Conservation (phyloP, 1,140 invertebrate species). For the Solenopsis fugax region DNA sequence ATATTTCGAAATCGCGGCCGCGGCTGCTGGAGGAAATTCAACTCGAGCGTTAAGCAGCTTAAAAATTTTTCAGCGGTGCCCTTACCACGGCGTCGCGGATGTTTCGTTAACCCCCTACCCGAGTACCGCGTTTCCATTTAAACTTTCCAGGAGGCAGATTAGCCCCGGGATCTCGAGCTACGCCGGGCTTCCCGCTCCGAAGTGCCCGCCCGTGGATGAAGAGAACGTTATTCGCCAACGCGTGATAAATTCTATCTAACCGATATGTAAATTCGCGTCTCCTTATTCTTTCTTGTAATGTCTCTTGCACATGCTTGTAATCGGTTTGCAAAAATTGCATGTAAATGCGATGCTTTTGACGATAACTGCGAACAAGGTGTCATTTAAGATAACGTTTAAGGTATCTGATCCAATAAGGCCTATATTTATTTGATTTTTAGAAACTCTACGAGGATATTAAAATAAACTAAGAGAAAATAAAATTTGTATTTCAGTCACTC, state of each 20-base stretch:
- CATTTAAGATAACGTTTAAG: background rate
- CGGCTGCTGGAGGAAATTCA: conserved; percentile 70
- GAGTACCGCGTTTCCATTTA: conserved; percentile 74
- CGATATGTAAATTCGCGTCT: conserved; percentile 45
- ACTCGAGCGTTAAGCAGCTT: conserved; percentile 77
- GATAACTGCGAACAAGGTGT: background rate
- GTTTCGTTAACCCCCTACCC: conserved; percentile 70
- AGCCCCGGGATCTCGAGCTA: conserved; percentile 69
- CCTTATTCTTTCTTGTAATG: background rate
- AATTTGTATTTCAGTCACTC: too few species aligned
- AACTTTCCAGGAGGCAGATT: conserved; percentile 77
- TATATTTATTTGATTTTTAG: too few species aligned
- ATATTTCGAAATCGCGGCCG: conserved; percentile 51
- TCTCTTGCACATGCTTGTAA: background rate
- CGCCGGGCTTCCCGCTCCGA: conserved; percentile 51
- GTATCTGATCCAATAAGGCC: background rate
- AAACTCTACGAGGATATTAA: too few species aligned
- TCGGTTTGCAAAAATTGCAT: background rate
- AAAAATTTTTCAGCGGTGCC: conserved; percentile 72
- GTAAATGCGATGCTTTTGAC: background rate
- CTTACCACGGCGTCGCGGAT: conserved; percentile 46
- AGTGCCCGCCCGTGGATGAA: conserved; percentile 36
- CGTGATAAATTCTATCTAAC: conserved; percentile 38
- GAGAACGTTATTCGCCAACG: conserved; percentile 54
- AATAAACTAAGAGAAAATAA: too few species aligned